Evolutionary conservation across 1,140 invertebrate genomes (phyloP).

Genomic region (Pseudomyrmex flavicornis): DNA sequence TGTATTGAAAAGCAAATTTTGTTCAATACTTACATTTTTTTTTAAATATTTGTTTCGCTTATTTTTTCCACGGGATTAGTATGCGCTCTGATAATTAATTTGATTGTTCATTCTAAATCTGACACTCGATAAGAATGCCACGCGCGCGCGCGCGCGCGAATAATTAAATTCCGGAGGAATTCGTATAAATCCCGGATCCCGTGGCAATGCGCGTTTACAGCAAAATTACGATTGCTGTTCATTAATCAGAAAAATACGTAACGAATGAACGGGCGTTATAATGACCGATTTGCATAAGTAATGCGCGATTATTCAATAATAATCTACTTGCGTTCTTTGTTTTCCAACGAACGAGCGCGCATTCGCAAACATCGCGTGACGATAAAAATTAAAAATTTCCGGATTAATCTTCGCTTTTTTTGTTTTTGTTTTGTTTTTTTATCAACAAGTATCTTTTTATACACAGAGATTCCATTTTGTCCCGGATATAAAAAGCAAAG

Average conservation of each 20-base stretch:
- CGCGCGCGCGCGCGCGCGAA: not conserved
- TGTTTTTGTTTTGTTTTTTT: not conserved
- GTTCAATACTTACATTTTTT: too few species aligned
- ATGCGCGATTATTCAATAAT: not conserved
- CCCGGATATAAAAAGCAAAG: not conserved
- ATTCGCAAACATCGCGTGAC: not conserved
- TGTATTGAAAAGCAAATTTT: too few species aligned
- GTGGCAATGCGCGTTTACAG: too few species aligned
- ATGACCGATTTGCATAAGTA: not conserved
- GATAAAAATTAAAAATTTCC: constrained; percentile 29
- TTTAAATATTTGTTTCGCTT: too few species aligned
- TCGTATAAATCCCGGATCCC: not conserved
- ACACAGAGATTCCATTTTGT: not conserved
- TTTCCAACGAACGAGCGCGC: not conserved
- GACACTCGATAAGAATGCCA: not conserved
- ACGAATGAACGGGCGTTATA: not conserved
- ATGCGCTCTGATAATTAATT: constrained; percentile 8
- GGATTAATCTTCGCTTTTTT: constrained; percentile 21
- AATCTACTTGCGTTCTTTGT: not conserved
- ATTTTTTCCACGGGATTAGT: not conserved
- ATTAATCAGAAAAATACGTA: constrained; percentile 23
- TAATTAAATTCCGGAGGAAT: not conserved
- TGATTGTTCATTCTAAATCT: not conserved
- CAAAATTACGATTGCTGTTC: not conserved
- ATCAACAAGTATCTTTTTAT: not conserved